phyloP scores from a whole-genome alignment of 2,888 invertebrate genomes.

The Laspeyria flexula region DNA sequence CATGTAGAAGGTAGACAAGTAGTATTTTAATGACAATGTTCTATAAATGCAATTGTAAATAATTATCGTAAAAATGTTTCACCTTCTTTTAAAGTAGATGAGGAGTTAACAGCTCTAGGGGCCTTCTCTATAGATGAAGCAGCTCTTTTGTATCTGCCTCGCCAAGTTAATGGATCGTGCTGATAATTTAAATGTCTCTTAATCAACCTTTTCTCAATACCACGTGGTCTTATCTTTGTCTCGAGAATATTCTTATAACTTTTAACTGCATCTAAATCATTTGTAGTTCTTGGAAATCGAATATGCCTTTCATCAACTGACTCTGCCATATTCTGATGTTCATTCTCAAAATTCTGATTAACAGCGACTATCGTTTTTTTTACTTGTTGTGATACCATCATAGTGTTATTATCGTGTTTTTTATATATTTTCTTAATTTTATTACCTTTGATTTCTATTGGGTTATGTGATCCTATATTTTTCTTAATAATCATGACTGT shows the following conservation, averaged over 20 bases:
- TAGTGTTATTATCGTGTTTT: constrained; percentile 20
- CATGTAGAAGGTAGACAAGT: no score
- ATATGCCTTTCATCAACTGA: not conserved
- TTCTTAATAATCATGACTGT: constrained; percentile 36
- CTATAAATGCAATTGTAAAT: no score
- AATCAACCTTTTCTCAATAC: not conserved
- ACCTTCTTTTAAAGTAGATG: not conserved
- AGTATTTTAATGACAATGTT: no score
- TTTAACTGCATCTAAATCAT: not conserved
- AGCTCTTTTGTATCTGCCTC: not conserved
- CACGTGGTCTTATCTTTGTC: not conserved
- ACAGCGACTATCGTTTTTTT: constrained; percentile 53
- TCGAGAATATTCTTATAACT: not conserved
- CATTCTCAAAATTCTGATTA: constrained; percentile 50
- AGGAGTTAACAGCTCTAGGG: not conserved
- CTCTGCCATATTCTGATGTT: constrained; percentile 29
- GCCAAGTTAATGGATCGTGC: not conserved
- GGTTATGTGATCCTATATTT: constrained; percentile 33
- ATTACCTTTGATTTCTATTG: constrained; percentile 23
- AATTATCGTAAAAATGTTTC: not conserved
- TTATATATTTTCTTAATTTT: constrained; percentile 20
- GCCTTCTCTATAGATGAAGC: not conserved
- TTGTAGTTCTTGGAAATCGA: not conserved
- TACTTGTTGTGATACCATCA: constrained; percentile 40
- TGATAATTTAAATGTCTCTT: not conserved